phyloP scores from a whole-genome alignment of 2,888 invertebrate species.

The Lysandra coridon region DNA sequence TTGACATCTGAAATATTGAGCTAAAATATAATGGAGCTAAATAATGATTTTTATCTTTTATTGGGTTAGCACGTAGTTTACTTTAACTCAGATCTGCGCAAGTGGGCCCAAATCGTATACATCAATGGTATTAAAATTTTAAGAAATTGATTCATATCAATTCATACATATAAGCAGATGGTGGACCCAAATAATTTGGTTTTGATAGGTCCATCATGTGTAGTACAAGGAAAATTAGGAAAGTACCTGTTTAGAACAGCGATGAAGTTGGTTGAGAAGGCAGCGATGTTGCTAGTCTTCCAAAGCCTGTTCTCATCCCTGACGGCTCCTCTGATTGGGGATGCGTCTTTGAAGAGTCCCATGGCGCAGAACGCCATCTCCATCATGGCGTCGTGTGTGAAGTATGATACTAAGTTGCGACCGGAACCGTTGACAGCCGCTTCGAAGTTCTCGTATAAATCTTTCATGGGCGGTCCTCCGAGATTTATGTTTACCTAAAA shows the following conservation, averaged over 20 bases:
- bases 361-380: conserved; percentile 83
- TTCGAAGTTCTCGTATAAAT: conserved; percentile 81
- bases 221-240: not conserved
- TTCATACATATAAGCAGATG: no score
- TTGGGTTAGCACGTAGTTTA: no score
- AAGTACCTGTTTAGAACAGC: conserved; percentile 86
- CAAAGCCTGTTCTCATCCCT: conserved; percentile 81
- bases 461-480: conserved; percentile 84
- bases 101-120: no score
- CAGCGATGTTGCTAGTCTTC: conserved; percentile 83
- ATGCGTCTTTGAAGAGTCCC: conserved; percentile 82
- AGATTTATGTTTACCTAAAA: conserved; percentile 81
- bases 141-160: not conserved
- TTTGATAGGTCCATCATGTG: no score
- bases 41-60: no score
- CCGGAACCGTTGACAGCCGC: conserved; percentile 47
- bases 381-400: conserved; percentile 84
- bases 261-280: conserved; percentile 86
- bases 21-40: not conserved
- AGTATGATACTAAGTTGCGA: conserved; percentile 83
- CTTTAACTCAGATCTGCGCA: no score
- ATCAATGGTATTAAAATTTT: not conserved
- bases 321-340: conserved; percentile 77
- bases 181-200: no score
- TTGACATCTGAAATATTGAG: conserved; percentile 49